Percentiles rank a stretch among this genome's conserved stretches.
phyloP scores from a whole-genome alignment of 2,797 vertebrate species.

The Artibeus lituratus region DNA sequence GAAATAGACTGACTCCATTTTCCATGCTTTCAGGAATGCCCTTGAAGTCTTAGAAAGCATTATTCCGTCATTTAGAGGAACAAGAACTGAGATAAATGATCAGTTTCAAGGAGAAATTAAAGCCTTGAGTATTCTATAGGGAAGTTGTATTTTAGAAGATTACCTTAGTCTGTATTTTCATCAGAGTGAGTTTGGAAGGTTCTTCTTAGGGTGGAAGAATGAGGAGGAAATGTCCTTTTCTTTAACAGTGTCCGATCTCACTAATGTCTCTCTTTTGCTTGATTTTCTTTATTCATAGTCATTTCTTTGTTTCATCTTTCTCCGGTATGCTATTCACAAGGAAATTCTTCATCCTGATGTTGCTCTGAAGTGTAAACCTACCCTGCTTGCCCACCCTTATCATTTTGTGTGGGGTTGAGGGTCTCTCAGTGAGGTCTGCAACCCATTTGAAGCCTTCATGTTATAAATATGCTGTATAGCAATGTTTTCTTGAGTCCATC shows the following conservation, averaged over 20 bases:
- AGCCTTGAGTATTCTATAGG: constrained; percentile 2
- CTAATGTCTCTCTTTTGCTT: not conserved
- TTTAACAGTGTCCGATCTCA: not conserved
- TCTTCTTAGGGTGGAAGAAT: not conserved
- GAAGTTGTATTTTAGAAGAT: constrained; percentile 34
- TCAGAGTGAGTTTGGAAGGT: not conserved
- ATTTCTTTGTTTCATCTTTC: not conserved
- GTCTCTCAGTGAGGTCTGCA: not conserved
- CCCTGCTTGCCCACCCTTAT: not conserved
- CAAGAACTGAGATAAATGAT: constrained; percentile 35
- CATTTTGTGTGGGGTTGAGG: not conserved
- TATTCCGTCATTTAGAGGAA: constrained; percentile 31
- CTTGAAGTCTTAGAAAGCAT: constrained; percentile 23
- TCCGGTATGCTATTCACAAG: not conserved
- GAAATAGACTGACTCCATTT: not conserved
- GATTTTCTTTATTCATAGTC: not conserved
- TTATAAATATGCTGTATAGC: not conserved
- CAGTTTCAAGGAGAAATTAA: constrained; percentile 5
- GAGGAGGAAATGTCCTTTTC: not conserved
- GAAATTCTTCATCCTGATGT: not conserved
- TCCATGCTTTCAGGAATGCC: not conserved
- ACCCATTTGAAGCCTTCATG: not conserved
- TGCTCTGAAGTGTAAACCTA: not conserved
- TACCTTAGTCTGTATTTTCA: constrained; percentile 24
- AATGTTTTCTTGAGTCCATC: not conserved